phyloP scores from a whole-genome alignment of 2,113 vertebrate species.

The Brachypodius melanocephalos region DNA sequence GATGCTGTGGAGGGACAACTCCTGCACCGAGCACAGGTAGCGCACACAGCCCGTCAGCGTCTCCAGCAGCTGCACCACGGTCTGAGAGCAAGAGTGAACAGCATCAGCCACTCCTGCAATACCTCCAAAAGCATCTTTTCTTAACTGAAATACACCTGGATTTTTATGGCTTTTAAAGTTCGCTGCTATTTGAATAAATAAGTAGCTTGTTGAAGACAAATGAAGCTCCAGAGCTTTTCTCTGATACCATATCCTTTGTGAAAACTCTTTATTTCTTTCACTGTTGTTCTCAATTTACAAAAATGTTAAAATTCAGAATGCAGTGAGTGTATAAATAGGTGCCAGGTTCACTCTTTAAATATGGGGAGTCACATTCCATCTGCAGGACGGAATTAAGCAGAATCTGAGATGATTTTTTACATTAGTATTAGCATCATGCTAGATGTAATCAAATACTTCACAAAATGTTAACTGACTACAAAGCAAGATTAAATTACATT shows the following conservation, averaged over 20 bases:
- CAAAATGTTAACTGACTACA: background rate
- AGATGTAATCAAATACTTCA: background rate
- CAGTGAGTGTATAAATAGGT: background rate
- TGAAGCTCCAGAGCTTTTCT: background rate
- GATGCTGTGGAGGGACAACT: slow-evolving; percentile 73
- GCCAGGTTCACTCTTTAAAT: background rate
- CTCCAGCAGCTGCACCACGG: slow-evolving; percentile 82
- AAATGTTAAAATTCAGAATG: background rate
- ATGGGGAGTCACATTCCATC: background rate
- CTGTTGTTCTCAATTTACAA: background rate
- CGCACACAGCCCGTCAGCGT: slow-evolving; percentile 80
- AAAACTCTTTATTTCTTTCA: background rate
- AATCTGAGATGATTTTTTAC: background rate
- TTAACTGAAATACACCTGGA: background rate
- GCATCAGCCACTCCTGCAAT: background rate
- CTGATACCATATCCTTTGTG: fast-evolving
- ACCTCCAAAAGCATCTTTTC: background rate
- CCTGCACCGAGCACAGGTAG: slow-evolving; percentile 74
- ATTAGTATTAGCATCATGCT: background rate
- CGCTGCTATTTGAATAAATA: background rate
- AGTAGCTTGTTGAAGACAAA: background rate
- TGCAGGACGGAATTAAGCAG: background rate
- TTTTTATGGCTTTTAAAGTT: background rate
- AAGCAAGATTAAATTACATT: background rate
- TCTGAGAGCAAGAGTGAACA: slow-evolving; percentile 60